Percentiles rank a stretch among this genome's conserved stretches.
phyloP scores from a whole-genome alignment of 2,113 vertebrate genomes.

The Ascaphus truei region DNA sequence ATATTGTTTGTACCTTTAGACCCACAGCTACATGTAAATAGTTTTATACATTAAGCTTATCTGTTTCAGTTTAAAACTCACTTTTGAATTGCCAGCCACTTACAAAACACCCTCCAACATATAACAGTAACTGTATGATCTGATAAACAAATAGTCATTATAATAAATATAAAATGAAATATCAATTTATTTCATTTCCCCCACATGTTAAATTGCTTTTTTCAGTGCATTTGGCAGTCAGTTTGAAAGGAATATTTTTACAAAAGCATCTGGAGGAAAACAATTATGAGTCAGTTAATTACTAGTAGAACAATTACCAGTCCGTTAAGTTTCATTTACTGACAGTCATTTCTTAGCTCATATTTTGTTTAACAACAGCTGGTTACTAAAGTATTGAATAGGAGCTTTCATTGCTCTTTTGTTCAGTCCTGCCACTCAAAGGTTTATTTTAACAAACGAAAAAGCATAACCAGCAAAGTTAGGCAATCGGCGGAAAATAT shows the following conservation, averaged over 20 bases:
- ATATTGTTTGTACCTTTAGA: no score
- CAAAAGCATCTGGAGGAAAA: constrained; percentile 34
- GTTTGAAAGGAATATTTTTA: constrained; percentile 19
- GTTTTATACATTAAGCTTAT: no score
- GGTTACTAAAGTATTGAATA: constrained; percentile 15
- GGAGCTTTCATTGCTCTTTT: constrained; percentile 8
- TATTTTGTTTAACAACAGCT: constrained; percentile 23
- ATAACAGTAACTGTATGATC: not conserved
- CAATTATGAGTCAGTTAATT: constrained; percentile 32
- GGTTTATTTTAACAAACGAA: no score
- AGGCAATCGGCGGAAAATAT: no score
- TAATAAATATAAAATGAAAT: not conserved
- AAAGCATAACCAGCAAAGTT: no score
- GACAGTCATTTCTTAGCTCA: constrained; percentile 14
- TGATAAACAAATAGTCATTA: not conserved
- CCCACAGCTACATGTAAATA: no score
- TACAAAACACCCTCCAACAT: no score
- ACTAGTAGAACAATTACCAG: constrained; percentile 32
- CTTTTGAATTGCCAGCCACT: no score
- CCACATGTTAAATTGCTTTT: not conserved
- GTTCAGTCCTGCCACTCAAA: no score
- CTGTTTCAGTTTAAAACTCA: no score
- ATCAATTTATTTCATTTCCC: not conserved
- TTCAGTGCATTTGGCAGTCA: not conserved
- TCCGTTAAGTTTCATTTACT: constrained; percentile 29